Conservation (phyloP, 2,888 invertebrate genomes). For the Papilio elwesi region DNA sequence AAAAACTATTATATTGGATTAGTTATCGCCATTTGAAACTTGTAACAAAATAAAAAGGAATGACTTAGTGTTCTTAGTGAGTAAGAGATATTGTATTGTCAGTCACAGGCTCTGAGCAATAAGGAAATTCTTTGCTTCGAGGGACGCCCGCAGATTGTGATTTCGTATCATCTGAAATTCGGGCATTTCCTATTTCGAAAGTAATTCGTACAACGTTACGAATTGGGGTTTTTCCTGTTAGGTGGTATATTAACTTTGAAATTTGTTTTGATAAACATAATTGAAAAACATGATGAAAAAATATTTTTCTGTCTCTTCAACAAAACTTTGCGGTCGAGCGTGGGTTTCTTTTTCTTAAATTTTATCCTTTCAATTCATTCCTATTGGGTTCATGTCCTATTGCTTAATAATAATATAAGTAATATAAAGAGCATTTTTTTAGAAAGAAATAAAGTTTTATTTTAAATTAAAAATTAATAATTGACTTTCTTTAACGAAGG, state of each 20-base stretch:
- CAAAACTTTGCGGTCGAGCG: too few relatives aligned
- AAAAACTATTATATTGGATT: too few relatives aligned
- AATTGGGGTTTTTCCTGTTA: slow-evolving; percentile 12
- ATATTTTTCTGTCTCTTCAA: neutral
- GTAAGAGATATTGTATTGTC: slow-evolving; percentile 16
- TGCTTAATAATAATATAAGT: too few relatives aligned
- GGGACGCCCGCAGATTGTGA: neutral
- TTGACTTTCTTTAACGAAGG: too few relatives aligned
- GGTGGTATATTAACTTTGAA: neutral
- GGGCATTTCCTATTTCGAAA: slow-evolving; percentile 6
- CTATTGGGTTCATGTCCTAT: too few relatives aligned
- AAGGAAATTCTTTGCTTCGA: slow-evolving; percentile 14
- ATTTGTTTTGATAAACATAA: neutral
- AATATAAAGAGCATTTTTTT: too few relatives aligned
- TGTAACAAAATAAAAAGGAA: neutral
- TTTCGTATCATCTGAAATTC: slow-evolving; percentile 2
- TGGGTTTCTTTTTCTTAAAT: too few relatives aligned
- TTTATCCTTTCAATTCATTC: too few relatives aligned
- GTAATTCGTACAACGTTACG: neutral
- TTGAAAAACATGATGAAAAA: neutral
- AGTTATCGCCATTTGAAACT: neutral
- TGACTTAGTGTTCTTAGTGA: slow-evolving; percentile 17
- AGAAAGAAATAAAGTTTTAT: too few relatives aligned
- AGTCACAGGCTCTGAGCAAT: slow-evolving; percentile 15
- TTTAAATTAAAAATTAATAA: too few relatives aligned